A percentile compares a stretch with the other conserved stretches of the same genome.
Evolutionary conservation across 2,888 invertebrate genomes (phyloP).

Genomic region (Cerceris ruficornis): DNA sequence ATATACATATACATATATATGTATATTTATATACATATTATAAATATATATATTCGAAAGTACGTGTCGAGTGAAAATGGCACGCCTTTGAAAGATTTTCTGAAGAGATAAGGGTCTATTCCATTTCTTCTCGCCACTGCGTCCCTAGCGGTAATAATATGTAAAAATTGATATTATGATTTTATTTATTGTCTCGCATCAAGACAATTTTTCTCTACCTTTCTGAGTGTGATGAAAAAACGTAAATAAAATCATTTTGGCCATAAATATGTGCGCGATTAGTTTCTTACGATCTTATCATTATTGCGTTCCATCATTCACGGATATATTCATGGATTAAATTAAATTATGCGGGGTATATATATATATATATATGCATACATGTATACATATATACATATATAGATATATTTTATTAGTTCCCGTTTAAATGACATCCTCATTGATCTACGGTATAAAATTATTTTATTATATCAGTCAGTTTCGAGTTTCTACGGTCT

Average conservation of each 20-base stretch:
- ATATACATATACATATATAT: constrained; percentile 3
- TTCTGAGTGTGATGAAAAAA: constrained; percentile 68
- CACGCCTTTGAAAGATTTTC: constrained; percentile 30
- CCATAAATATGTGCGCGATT: constrained; percentile 49
- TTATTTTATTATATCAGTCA: not conserved
- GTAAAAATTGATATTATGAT: constrained; percentile 71
- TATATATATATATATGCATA: too few species aligned
- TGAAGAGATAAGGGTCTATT: constrained; percentile 40
- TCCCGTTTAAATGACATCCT: not conserved
- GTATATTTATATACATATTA: constrained; percentile 6
- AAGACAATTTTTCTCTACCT: constrained; percentile 68
- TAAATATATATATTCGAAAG: constrained; percentile 13
- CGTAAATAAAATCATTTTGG: constrained; percentile 70
- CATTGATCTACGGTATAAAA: too few species aligned
- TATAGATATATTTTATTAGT: not conserved
- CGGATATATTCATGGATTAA: too few species aligned
- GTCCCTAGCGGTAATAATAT: constrained; percentile 70
- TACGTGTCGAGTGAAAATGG: constrained; percentile 32
- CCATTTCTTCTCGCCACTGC: constrained; percentile 53
- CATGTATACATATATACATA: too few species aligned
- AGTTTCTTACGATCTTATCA: not conserved
- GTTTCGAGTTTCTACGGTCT: not conserved
- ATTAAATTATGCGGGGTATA: too few species aligned
- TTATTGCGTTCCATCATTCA: not conserved
- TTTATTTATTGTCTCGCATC: constrained; percentile 73